Evolutionary conservation across 2,113 vertebrate species (phyloP).

Genomic region (Ardeotis arabs): DNA sequence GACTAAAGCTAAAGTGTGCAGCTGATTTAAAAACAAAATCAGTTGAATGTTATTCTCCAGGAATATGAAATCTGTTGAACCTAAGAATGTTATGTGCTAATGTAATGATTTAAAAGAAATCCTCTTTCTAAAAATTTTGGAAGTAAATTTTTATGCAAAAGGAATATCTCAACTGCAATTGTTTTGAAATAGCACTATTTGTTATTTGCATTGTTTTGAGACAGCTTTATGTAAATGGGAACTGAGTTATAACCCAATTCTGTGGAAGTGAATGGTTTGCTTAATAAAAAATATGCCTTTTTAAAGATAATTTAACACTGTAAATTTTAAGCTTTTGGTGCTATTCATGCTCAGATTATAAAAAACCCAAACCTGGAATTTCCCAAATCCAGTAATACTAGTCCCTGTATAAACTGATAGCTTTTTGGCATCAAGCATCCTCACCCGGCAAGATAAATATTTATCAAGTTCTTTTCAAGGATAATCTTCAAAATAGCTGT

Average conservation of each 20-base stretch:
- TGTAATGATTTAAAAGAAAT: neutral
- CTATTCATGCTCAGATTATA: neutral
- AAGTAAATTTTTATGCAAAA: neutral
- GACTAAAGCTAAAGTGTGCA: neutral
- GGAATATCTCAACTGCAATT: neutral
- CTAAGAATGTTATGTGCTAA: neutral
- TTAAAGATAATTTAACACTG: neutral
- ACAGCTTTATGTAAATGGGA: neutral
- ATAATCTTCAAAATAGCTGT: neutral
- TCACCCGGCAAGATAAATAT: neutral
- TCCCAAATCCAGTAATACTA: neutral
- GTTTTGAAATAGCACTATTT: neutral
- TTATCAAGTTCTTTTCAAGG: neutral
- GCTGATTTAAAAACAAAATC: neutral
- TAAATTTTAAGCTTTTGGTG: neutral
- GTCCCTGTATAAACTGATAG: neutral
- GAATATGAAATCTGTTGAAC: neutral
- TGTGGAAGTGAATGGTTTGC: neutral
- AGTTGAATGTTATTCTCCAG: neutral
- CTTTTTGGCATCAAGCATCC: neutral
- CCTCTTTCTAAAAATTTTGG: neutral
- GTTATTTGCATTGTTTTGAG: neutral
- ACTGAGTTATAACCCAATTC: neutral
- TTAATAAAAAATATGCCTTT: neutral
- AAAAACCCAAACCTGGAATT: neutral